Base-by-base conservation (phyloP, 2,113 vertebrate genomes). In the Neopipo cinnamomea region DNA sequence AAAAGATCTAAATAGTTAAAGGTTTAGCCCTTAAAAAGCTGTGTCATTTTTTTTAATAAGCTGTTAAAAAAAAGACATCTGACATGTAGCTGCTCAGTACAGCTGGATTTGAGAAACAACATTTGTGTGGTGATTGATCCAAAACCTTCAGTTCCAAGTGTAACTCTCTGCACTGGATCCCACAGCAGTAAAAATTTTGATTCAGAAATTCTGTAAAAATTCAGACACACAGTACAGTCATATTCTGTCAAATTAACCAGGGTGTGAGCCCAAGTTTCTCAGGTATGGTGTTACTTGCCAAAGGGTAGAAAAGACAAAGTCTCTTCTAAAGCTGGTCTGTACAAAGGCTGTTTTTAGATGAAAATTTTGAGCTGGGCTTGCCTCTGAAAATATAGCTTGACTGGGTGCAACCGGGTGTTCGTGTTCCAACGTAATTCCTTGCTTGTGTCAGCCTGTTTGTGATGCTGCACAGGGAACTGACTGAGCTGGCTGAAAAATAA, bases 381-480 rank as follows among this genome's bases (percentile, higher is more conserved):
- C 37, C 39, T 11, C 31, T 77, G 50, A 46, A 66, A 88, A 83
- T 81, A 70, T 1, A 70, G 46, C 84, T 74, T 89, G 80, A 80
- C 31, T 63, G 74, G 63, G 59, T 73, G 77, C 63, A 88, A 90
- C 53, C 67, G 49, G 39, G n/a, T 62, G 52, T 91, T 89, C 70
- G 61, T 72, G 23, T 81, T 75, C 42, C 74, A 85, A 35, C 28
- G 75, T 58, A 87, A 87, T 72, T 81, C 90, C 52, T 82, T 59
- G 52, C 70, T 89, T 89, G 68, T 94, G n/a, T 86, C 50, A 92
- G 80, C 73, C 35, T 76, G 71, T 76, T 91, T 71, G 74, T 53
- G 80, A 71, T 50, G 55, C 61, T 5, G 3, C n/a, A 49, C 49
- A 58, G 66, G 47, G 74, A 85, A 71, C 70, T 1, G 8, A 85